Evolutionary conservation across 2,113 vertebrate species (phyloP).

Genomic region (Casuarius casuarius): DNA sequence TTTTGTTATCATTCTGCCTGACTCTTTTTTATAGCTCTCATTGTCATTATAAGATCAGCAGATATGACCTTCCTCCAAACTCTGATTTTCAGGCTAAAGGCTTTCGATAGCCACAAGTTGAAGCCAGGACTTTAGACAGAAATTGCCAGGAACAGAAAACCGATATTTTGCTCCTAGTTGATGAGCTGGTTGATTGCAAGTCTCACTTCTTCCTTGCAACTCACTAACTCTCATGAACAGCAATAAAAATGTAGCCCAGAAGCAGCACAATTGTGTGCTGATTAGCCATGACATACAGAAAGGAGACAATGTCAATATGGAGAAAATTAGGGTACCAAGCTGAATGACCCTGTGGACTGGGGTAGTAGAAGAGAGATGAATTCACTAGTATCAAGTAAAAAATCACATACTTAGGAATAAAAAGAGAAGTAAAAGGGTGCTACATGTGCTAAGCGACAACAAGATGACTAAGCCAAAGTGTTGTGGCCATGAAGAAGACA

Average conservation of each 20-base stretch:
- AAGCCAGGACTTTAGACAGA: background rate
- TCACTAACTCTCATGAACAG: background rate
- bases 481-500: background rate
- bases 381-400: background rate
- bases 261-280: background rate
- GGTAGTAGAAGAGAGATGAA: background rate
- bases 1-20: background rate
- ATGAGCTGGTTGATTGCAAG: slow-evolving; percentile 23
- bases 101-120: background rate
- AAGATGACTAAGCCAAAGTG: background rate
- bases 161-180: background rate
- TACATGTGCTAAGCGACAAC: background rate
- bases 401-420: slow-evolving; percentile 2
- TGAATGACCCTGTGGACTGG: background rate
- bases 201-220: background rate
- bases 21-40: background rate
- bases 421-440: background rate
- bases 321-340: background rate
- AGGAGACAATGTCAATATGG: background rate
- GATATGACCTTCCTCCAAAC: background rate
- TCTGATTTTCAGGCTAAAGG: background rate
- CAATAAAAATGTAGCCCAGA: background rate
- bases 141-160: background rate
- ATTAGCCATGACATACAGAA: background rate
- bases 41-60: background rate